Conservation (phyloP, 2,888 invertebrate species). For the Noctua pronuba region DNA sequence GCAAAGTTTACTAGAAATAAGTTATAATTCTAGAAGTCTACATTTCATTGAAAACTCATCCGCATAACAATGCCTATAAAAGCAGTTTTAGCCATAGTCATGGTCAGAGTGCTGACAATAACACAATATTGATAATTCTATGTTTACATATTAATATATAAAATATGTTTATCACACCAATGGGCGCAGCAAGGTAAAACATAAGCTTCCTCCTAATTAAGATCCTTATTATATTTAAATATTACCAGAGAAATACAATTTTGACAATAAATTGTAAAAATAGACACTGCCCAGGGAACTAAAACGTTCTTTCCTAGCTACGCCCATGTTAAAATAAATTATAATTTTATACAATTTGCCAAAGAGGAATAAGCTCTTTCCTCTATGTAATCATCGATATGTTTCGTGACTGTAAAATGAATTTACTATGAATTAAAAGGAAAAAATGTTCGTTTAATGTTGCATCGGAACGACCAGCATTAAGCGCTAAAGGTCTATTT, state of each 20-base stretch:
- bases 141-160: background rate
- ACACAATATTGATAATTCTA: conserved; percentile 32
- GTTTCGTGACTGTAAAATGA: background rate
- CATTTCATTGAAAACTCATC: conserved; percentile 26
- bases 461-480: background rate
- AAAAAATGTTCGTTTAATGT: background rate
- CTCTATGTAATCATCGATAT: background rate
- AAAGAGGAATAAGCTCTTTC: background rate
- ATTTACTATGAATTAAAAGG: background rate
- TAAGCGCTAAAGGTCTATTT: background rate
- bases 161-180: conserved; percentile 7
- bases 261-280: conserved; percentile 52
- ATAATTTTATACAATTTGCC: conserved; percentile 8
- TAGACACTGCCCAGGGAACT: conserved; percentile 44
- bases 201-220: background rate
- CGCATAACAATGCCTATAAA: background rate
- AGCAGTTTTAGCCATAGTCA: conserved; percentile 6
- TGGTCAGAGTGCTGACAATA: conserved; percentile 56
- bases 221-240: conserved; percentile 10
- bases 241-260: background rate
- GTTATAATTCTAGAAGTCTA: conserved; percentile 41
- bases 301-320: conserved; percentile 1
- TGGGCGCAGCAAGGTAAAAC: conserved; percentile 14
- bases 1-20: conserved; percentile 63
- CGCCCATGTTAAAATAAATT: conserved; percentile 15